Base-by-base conservation (phyloP, 2,797 vertebrate species). In the Choloepus didactylus region DNA sequence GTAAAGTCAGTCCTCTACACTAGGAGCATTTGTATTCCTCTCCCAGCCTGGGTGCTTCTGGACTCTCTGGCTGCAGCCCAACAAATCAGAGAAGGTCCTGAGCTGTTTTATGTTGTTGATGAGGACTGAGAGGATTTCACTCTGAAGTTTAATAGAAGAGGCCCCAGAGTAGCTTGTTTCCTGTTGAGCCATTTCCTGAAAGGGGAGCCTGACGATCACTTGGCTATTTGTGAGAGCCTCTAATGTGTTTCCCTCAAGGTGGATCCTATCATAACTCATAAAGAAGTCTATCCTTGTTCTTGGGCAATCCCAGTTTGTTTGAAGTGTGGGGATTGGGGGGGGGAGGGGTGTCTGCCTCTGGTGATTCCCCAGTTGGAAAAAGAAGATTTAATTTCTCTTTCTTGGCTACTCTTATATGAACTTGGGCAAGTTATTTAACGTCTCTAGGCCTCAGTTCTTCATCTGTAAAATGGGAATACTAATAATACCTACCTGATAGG, bases 211-310 rank as follows among this genome's bases (percentile, higher is more conserved):
- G 67, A 59, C 15, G 0, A 87, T 83, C 54, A 27, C 66, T 94
- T 60, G 92, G 69, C n/a, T 76, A 35, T 10, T 49, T 9, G 64
- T 73, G 29, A 27, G 6, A 38, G 82, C 60, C 29, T 46, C 46
- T 41, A 79, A 8, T 51, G 14, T 89, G 31, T 94, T 90, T 85
- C 51, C 12, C 18, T 89, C 12, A 56, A 79, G 14, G 15, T 25
- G 38, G 21, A 14, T 75, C 21, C 80, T 89, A 15, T 12, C 44
- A 51, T 73, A 82, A 87, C 10, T 76, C 25, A 29, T 8, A 18
- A 70, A 94, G 92, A 92, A 51, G 25, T 79, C 62, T 54, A 7
- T 83, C 29, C 92, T 95, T 31, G 6, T 93, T 86, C n/a, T 93
- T 72, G 27, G 62, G 38, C 29, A 86, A 66, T 56, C 31, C 49